Evolutionary conservation across 2,888 invertebrate genomes (phyloP), one percentile per base, ranked within the genome.

Genomic region (Sesia apiformis): DNA sequence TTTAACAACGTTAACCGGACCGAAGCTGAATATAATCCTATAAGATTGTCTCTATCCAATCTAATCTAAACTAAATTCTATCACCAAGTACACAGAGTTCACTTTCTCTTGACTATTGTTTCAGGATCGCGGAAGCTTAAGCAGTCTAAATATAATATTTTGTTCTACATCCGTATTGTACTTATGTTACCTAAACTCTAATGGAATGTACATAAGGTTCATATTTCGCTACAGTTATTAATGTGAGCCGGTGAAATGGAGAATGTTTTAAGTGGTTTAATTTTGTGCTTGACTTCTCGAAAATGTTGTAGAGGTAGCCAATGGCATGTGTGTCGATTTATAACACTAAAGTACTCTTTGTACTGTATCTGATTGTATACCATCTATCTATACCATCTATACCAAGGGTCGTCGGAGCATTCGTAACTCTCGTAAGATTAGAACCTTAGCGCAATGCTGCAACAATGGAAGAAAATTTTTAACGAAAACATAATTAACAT

Each of bases 121-220:
- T 63, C 63, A 71, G 64, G 66, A 73, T 70, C 66, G 77, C 76
- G 76, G 76, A 77, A 77, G 74, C 70, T 66, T 66, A 55, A 62
- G 61, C 64, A 63, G 65, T 70, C 70, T 77, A 74, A 76, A 78
- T 75, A 76, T 75, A 73, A 70, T 70, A 74, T 74, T 74, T 72
- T 61, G 69, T 60, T 63, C 60, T 63, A 70, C 67, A 62, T 74
- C 61, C 65, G 62, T 55, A 40, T 50, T 50, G 50, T 41, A 56
- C 49, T 52, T 54, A 23, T 46, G 7, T 46, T 46, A 46, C 46
- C 8, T 46, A 7, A 46, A 46, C 46, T 46, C 46, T 46, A 46
- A 46, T 8, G 46, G 8, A n/a, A 46, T 46, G 46, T 7, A n/a
- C 23, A 46, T 46, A 46, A 4, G 46, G 46, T 46, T 46, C 5